phyloP scores from a whole-genome alignment of 2,888 invertebrate species.

The Pristionchus entomophagus region DNA sequence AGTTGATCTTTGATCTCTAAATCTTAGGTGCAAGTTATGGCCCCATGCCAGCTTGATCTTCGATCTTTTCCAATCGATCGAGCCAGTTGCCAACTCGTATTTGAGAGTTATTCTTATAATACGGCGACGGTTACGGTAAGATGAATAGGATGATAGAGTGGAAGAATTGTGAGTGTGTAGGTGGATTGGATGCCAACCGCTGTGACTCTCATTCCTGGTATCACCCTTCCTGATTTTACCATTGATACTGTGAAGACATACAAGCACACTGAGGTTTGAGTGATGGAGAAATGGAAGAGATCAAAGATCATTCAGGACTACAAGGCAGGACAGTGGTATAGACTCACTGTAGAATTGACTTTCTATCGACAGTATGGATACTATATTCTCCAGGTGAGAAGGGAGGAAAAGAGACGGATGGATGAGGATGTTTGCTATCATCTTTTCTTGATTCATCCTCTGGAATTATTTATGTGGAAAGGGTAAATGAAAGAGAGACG shows the following conservation, averaged over 20 bases:
- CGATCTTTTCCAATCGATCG: slow-evolving; percentile 71
- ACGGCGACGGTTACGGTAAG: slow-evolving; percentile 70
- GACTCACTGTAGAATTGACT: slow-evolving; percentile 68
- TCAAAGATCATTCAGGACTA: slow-evolving; percentile 53
- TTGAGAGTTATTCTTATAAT: slow-evolving; percentile 73
- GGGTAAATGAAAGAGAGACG: neutral
- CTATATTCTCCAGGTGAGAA: slow-evolving; percentile 67
- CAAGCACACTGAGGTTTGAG: slow-evolving; percentile 66
- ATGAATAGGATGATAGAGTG: neutral
- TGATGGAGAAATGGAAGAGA: neutral
- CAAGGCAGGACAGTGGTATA: slow-evolving; percentile 74
- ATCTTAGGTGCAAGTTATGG: slow-evolving; percentile 68
- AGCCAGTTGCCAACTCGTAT: slow-evolving; percentile 56
- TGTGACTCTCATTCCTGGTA: slow-evolving; percentile 65
- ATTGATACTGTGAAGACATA: slow-evolving; percentile 57
- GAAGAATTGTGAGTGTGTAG: neutral
- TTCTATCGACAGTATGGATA: slow-evolving; percentile 70
- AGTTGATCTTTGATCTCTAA: slow-evolving; percentile 13
- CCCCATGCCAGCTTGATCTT: slow-evolving; percentile 71
- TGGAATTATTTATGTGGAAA: neutral
- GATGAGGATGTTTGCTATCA: no score
- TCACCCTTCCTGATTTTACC: slow-evolving; percentile 68
- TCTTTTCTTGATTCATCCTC: neutral
- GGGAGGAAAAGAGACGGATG: neutral
- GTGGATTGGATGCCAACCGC: slow-evolving; percentile 70